These are phyloP conservation scores for Eira barbara DNA, from an alignment of 2,113 vertebrate species.

Conservation along the genomic window DNA sequence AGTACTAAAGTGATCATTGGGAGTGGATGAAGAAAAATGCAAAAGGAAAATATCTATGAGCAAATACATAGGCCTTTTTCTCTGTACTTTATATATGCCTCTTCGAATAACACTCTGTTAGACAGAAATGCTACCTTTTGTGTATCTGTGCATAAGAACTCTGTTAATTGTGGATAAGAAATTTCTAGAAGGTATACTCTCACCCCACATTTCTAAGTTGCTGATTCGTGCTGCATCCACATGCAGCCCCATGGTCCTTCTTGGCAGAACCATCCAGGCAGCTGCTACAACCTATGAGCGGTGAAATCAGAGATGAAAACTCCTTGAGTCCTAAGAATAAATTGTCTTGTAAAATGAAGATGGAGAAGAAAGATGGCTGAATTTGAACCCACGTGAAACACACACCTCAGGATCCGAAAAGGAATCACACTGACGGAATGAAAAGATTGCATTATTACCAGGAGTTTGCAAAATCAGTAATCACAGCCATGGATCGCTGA, in stretches of 20 bases:
- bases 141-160: neutral
- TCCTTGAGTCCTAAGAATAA: neutral
- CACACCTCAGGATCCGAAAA: neutral
- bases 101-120: neutral
- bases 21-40: neutral
- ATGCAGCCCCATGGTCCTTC: too few species aligned
- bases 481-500: neutral
- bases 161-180: neutral
- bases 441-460: neutral
- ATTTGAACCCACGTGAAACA: neutral
- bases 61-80: neutral
- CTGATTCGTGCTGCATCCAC: neutral
- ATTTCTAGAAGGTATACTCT: neutral
- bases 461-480: neutral
- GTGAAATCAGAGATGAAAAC: neutral
- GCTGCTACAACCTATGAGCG: neutral
- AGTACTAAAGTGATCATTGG: neutral
- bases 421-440: neutral
- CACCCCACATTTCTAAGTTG: neutral
- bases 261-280: neutral
- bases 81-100: neutral
- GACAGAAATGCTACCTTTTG: neutral
- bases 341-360: neutral
- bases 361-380: neutral
- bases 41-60: neutral